phyloP scores from a whole-genome alignment of 2,113 vertebrate species.

The Malurus melanocephalus region DNA sequence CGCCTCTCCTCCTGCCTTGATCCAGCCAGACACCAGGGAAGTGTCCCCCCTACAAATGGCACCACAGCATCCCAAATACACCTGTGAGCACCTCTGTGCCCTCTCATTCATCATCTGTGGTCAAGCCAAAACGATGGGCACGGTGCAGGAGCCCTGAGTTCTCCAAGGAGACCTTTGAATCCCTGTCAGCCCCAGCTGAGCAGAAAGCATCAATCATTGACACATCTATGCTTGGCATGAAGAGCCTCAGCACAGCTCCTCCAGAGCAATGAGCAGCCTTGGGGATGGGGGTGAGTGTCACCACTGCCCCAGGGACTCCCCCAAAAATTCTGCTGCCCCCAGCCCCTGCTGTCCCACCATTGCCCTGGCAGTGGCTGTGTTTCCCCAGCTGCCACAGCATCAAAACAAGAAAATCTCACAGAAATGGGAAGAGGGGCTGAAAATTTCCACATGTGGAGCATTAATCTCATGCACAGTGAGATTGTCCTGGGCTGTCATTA shows the following conservation, averaged over 20 bases:
- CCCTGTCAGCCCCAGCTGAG: not conserved
- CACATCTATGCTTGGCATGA: not conserved
- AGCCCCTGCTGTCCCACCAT: not conserved
- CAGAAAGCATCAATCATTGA: not conserved
- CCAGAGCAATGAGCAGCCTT: not conserved
- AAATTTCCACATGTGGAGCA: accelerated
- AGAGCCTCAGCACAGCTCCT: not conserved
- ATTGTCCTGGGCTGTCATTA: not conserved
- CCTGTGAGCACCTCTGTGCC: too few relatives aligned
- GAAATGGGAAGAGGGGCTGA: not conserved
- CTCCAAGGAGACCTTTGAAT: not conserved
- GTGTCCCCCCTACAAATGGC: not conserved
- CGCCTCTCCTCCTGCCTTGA: not conserved
- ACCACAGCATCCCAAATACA: not conserved
- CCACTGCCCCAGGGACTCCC: not conserved
- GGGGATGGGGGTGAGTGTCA: not conserved
- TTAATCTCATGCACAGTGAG: not conserved
- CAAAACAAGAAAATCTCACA: not conserved
- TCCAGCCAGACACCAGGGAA: not conserved
- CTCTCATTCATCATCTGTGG: not conserved
- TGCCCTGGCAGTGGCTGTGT: accelerated
- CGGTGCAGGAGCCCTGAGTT: not conserved
- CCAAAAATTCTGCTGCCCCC: too few relatives aligned
- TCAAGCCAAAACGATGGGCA: not conserved
- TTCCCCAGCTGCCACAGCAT: not conserved